Conservation (phyloP, 64 coral and sea anemone genomes). For the Pachyseris speciosa region DNA sequence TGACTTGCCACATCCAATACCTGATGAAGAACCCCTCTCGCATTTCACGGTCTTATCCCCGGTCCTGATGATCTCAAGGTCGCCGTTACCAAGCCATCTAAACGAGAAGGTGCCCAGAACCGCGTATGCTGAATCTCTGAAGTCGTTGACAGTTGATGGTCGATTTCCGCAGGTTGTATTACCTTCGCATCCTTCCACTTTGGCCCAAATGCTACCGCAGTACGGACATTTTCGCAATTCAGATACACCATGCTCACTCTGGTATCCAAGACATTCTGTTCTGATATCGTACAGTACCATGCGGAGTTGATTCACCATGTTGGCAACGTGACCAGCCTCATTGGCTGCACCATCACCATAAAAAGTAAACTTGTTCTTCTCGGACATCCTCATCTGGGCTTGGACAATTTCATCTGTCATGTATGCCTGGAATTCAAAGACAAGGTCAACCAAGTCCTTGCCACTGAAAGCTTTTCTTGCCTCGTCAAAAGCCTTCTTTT, state of each 20-base stretch:
- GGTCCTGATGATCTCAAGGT: background rate
- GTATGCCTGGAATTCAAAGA: conserved; percentile 55
- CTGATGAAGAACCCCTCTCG: background rate
- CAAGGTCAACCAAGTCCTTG: conserved; percentile 49
- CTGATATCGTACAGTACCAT: conserved; percentile 49
- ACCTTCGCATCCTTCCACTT: conserved; percentile 20
- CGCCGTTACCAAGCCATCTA: background rate
- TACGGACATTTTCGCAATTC: conserved; percentile 29
- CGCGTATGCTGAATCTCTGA: conserved; percentile 28
- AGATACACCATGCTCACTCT: conserved; percentile 39
- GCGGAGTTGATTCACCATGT: conserved; percentile 64
- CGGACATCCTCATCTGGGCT: conserved; percentile 51
- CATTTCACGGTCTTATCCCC: background rate
- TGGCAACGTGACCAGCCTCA: conserved; percentile 51
- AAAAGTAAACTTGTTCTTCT: conserved; percentile 52
- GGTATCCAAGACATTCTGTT: conserved; percentile 52
- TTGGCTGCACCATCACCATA: conserved; percentile 50
- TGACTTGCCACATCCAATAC: conserved; percentile 6
- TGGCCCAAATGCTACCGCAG: conserved; percentile 10
- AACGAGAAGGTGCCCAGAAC: conserved; percentile 6
- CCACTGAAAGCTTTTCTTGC: conserved; percentile 28
- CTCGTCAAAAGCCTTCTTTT: conserved; percentile 34
- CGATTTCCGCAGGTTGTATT: background rate
- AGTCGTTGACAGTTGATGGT: background rate
- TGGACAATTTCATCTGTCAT: conserved; percentile 57